Conservation (phyloP, 2,113 vertebrate genomes). For the Pholis gunnellus region DNA sequence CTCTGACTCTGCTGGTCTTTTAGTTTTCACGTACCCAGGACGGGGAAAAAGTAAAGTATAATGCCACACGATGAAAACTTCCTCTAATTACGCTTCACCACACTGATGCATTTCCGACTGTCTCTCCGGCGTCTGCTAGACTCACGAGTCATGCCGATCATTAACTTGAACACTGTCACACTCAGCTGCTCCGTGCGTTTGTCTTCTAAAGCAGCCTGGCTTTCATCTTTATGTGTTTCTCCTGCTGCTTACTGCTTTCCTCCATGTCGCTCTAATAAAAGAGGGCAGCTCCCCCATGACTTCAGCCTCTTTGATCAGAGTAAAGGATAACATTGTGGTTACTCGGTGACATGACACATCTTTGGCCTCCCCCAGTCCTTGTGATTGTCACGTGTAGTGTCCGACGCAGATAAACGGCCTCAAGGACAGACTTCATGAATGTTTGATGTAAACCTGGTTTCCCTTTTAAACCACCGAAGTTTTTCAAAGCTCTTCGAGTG, state of each 20-base stretch:
- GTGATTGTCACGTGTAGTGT: constrained; percentile 63
- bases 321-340: constrained; percentile 46
- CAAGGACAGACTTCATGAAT: constrained; percentile 40
- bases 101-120: background rate
- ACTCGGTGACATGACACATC: constrained; percentile 48
- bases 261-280: background rate
- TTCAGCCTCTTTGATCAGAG: constrained; percentile 61
- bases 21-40: background rate
- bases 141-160: constrained; percentile 50
- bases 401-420: constrained; percentile 47
- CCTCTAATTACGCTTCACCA: background rate
- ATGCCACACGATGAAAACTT: background rate
- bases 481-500: constrained; percentile 37
- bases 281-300: constrained; percentile 29
- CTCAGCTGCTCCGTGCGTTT: constrained; percentile 50
- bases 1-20: constrained; percentile 16
- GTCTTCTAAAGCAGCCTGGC: constrained; percentile 22
- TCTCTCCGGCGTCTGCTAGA: background rate
- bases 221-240: background rate
- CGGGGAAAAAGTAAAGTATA: background rate
- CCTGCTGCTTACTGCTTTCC: background rate
- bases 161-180: constrained; percentile 51
- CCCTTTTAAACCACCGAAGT: constrained; percentile 43
- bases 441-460: constrained; percentile 54
- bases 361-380: constrained; percentile 24